Percentiles rank a stretch among this genome's conserved stretches.
phyloP scores from a whole-genome alignment of 2,888 invertebrate genomes.

The Drosophila ochracea region DNA sequence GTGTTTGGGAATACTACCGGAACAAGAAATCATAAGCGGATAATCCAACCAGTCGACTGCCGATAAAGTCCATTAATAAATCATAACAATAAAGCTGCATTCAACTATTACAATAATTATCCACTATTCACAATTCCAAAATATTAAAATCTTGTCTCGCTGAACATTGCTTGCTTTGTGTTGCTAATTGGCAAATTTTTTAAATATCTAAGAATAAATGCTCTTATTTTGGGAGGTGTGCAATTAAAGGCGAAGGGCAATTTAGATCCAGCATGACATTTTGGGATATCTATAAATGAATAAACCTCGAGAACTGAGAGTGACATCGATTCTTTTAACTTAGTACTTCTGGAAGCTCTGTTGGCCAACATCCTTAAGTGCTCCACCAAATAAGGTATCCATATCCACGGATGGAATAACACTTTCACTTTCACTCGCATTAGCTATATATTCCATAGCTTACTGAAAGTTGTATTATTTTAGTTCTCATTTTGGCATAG shows the following conservation, averaged over 20 bases:
- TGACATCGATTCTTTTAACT: neutral
- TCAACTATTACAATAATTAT: neutral
- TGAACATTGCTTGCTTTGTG: neutral
- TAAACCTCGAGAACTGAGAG: too few species aligned
- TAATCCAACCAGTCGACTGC: neutral
- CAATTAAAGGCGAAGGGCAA: neutral
- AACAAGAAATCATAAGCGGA: conserved; percentile 54
- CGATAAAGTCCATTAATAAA: neutral
- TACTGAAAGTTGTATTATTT: neutral
- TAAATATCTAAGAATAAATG: neutral
- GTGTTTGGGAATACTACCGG: conserved; percentile 64
- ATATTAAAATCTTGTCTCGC: neutral
- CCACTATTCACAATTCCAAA: neutral
- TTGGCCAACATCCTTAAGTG: neutral
- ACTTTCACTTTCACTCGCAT: neutral
- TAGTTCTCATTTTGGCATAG: neutral
- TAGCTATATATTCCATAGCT: neutral
- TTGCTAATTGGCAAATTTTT: neutral
- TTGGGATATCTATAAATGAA: too few species aligned
- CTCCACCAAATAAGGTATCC: neutral
- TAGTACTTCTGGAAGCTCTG: neutral
- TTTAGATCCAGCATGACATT: neutral
- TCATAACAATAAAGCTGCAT: neutral
- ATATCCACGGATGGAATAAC: neutral
- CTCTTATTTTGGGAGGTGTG: neutral